Percentiles rank a stretch among this genome's conserved stretches.
phyloP scores from a whole-genome alignment of 2,797 vertebrate genomes.

The Sus cebifrons region DNA sequence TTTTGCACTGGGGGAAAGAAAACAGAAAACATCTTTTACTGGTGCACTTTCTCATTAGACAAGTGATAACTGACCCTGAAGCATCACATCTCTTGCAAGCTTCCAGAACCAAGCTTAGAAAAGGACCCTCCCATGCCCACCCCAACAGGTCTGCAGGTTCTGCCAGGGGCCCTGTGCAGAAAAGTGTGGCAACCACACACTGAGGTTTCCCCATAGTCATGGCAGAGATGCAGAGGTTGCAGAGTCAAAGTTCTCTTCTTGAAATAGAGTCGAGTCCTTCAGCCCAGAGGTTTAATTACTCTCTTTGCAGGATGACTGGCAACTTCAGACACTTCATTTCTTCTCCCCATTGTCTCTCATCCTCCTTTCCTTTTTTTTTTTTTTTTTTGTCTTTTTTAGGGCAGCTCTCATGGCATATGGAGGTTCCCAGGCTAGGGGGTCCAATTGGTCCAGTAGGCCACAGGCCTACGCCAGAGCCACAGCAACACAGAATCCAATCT shows the following conservation, averaged over 20 bases:
- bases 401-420: too few relatives aligned
- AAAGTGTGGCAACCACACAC: rapidly evolving
- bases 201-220: rapidly evolving
- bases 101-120: not conserved
- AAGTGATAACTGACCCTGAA: not conserved
- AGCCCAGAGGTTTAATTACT: not conserved
- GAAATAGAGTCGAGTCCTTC: not conserved
- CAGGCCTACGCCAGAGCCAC: too few relatives aligned
- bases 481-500: too few relatives aligned
- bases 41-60: not conserved
- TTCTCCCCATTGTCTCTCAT: not conserved
- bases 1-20: not conserved
- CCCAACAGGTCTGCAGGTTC: not conserved
- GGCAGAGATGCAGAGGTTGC: not conserved
- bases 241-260: not conserved
- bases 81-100: not conserved
- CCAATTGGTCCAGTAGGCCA: too few relatives aligned
- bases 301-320: not conserved
- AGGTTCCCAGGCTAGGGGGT: too few relatives aligned
- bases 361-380: not conserved
- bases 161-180: not conserved
- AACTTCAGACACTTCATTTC: not conserved
- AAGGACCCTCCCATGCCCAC: not conserved
- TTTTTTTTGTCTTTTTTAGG: not conserved
- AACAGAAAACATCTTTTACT: not conserved